Evolutionary conservation across 2,797 vertebrate species (phyloP).

Genomic region (Pangasius mekongensis): DNA sequence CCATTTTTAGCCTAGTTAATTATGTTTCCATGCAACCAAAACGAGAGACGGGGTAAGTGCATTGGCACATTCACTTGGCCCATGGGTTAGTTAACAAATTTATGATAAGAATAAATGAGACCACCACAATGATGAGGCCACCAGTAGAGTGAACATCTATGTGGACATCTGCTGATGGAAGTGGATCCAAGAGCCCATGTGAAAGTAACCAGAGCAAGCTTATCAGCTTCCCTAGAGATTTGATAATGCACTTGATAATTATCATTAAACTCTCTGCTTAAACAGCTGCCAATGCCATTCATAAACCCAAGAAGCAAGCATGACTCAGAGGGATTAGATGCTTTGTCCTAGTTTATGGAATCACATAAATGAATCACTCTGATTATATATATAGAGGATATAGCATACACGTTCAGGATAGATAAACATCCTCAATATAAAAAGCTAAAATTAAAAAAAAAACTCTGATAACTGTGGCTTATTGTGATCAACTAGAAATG

Average conservation of each 20-base stretch:
- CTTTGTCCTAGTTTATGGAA: slow-evolving; percentile 10
- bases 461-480: not conserved
- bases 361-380: not conserved
- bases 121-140: not conserved
- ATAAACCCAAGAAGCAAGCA: slow-evolving; percentile 4
- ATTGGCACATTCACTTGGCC: not conserved
- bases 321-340: slow-evolving; percentile 10
- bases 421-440: not conserved
- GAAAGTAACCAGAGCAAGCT: slow-evolving; percentile 19
- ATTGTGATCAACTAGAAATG: slow-evolving; percentile 19
- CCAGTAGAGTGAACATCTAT: not conserved
- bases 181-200: not conserved
- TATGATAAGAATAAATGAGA: not conserved
- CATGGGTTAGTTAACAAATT: slow-evolving; percentile 1
- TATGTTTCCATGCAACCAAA: not conserved
- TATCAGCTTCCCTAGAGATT: slow-evolving; percentile 7
- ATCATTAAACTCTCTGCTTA: slow-evolving; percentile 21
- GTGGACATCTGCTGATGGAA: slow-evolving; percentile 10
- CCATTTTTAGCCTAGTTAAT: not conserved
- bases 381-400: not conserved
- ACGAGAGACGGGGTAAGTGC: not conserved
- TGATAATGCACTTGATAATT: slow-evolving; percentile 15
- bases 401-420: not conserved
- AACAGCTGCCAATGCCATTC: slow-evolving; percentile 24
- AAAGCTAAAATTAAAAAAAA: not conserved